Evolutionary conservation across 2,888 invertebrate species (phyloP), one percentile per base, ranked within the genome.

Genomic region (Pseudococcus viburni): DNA sequence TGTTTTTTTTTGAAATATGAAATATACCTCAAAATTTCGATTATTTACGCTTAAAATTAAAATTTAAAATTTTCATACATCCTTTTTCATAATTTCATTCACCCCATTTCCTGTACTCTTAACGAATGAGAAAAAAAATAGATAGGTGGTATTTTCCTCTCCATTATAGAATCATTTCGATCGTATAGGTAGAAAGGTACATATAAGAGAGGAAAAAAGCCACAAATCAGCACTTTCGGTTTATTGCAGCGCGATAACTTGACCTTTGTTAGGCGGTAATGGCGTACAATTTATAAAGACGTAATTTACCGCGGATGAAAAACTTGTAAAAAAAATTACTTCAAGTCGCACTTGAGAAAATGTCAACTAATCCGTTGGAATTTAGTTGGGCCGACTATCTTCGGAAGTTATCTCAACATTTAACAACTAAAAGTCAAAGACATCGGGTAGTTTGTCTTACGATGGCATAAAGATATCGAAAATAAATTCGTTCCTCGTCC

Each of bases 401-500:
- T 73, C 68, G 26, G 68, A 73, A 73, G 68, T 73, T 73, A 73
- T 73, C 68, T 73, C 12, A 33, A 73, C 68, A 73, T 73, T 73
- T 73, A 73, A 33, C 68, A 73, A 73, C 68, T 33, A 33, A 33
- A 73, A 73, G 68, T 73, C 68, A 26, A 73, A 73, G 22, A 73
- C 68, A 33, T 33, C 15, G 68, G 22, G 68, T n/a, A 73, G 68
- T 73, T 73, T 73, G 68, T 73, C 68, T 73, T 46, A 80, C 42
- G 80, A 80, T 80, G 42, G 46, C 80, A 80, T 80, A 80, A 80
- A 80, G 80, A 80, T 80, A 80, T 80, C 80, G 80, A 80, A 80
- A 80, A 42, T 80, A 80, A 80, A 80, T 46, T 80, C 80, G 26
- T n/a, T 80, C 80, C 39, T 73, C 42, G 80, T 42, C 39, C 42